phyloP scores from a whole-genome alignment of 2,888 invertebrate species.

The Pyrocoelia pectoralis region DNA sequence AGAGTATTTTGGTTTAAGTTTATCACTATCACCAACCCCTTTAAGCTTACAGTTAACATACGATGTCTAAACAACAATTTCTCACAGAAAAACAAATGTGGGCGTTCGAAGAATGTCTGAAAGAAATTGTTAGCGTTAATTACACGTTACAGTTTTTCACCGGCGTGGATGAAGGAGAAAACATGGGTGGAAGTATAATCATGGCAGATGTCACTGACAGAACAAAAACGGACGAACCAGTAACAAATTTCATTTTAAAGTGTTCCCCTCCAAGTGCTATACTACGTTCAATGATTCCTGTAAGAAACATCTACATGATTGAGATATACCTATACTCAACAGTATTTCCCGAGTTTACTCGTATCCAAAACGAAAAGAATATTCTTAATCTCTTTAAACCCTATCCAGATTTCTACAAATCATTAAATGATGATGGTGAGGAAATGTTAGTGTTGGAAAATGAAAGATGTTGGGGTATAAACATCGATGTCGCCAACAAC shows the following conservation, averaged over 20 bases:
- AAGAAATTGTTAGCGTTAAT: slow-evolving; percentile 20
- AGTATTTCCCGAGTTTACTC: slow-evolving; percentile 41
- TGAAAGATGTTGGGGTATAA: neutral
- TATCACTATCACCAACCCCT: too few relatives aligned
- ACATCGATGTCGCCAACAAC: neutral
- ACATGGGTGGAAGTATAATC: slow-evolving; percentile 45
- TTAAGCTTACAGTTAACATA: too few relatives aligned
- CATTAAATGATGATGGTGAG: neutral
- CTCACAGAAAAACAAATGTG: too few relatives aligned
- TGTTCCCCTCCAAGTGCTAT: slow-evolving; percentile 39
- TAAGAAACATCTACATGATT: slow-evolving; percentile 41
- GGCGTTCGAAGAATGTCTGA: slow-evolving; percentile 4
- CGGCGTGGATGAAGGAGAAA: slow-evolving; percentile 45
- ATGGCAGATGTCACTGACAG: slow-evolving; percentile 25
- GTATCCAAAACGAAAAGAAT: slow-evolving; percentile 40
- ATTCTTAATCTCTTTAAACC: slow-evolving; percentile 32
- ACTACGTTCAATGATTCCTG: slow-evolving; percentile 39
- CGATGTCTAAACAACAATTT: too few relatives aligned
- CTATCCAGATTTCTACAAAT: slow-evolving; percentile 31
- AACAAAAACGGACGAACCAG: slow-evolving; percentile 18
- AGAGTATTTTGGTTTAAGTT: too few relatives aligned
- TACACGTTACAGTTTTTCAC: slow-evolving; percentile 27
- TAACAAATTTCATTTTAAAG: slow-evolving; percentile 45
- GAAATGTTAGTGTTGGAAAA: neutral
- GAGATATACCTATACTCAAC: slow-evolving; percentile 46